These are phyloP conservation scores for Bellardia bayeri DNA, from an alignment of 2,888 invertebrate genomes.

Conservation along the genomic window DNA sequence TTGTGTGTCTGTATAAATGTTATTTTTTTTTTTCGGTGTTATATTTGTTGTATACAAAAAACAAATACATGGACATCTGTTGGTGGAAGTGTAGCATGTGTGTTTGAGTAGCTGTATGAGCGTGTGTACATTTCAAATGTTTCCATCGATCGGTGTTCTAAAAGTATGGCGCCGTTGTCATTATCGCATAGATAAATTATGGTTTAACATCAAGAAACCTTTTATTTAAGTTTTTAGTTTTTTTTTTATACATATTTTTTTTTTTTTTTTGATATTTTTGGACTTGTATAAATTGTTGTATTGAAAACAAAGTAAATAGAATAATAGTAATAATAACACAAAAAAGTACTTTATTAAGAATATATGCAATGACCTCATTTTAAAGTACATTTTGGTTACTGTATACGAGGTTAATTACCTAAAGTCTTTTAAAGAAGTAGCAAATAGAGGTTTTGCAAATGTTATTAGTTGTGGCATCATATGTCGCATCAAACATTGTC, in stretches of 20 bases:
- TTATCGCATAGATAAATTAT: slow-evolving; percentile 73
- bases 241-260: slow-evolving; percentile 19
- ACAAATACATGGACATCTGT: neutral
- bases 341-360: slow-evolving; percentile 44
- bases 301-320: slow-evolving; percentile 44
- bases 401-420: neutral
- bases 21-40: slow-evolving; percentile 44
- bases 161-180: slow-evolving; percentile 73
- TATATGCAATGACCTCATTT: slow-evolving; percentile 64
- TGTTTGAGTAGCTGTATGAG: slow-evolving; percentile 7
- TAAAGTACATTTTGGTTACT: neutral
- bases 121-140: slow-evolving; percentile 59
- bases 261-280: slow-evolving; percentile 38
- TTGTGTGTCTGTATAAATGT: neutral
- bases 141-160: slow-evolving; percentile 59
- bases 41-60: slow-evolving; percentile 48
- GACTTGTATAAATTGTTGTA: slow-evolving; percentile 65
- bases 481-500: too few relatives aligned
- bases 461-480: too few relatives aligned
- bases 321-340: slow-evolving; percentile 3
- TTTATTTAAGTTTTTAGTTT: slow-evolving; percentile 51
- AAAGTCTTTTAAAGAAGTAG: too few relatives aligned
- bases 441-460: too few relatives aligned
- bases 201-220: slow-evolving; percentile 72
- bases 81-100: neutral